Conservation (phyloP, 2,113 vertebrate species). For the Epinephelus fuscoguttatus region DNA sequence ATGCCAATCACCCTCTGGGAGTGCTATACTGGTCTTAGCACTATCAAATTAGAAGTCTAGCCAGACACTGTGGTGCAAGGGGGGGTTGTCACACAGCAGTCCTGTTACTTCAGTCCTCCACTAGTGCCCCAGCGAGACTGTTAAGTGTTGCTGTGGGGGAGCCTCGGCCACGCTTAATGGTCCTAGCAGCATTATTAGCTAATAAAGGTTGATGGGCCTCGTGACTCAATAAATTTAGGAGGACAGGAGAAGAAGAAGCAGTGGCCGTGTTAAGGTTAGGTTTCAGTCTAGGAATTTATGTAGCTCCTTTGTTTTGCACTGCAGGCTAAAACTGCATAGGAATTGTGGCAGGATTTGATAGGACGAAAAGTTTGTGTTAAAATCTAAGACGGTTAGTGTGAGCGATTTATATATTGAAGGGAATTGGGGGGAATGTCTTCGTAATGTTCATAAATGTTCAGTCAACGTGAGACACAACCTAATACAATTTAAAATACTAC, state of each 20-base stretch:
- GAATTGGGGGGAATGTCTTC: too few relatives aligned
- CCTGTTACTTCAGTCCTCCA: conserved; percentile 61
- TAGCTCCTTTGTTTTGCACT: conserved; percentile 17
- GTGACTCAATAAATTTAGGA: conserved; percentile 69
- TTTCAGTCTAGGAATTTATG: conserved; percentile 34
- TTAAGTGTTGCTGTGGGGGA: conserved; percentile 72
- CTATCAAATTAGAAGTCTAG: conserved; percentile 68
- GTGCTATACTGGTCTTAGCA: conserved; percentile 36
- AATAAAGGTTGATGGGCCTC: conserved; percentile 81
- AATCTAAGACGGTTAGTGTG: neutral
- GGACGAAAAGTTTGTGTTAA: neutral
- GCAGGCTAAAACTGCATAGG: neutral
- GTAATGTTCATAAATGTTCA: too few relatives aligned
- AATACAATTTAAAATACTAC: too few relatives aligned
- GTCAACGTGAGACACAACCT: too few relatives aligned
- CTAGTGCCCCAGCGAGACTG: conserved; percentile 57
- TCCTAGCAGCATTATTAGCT: conserved; percentile 81
- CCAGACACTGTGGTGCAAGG: conserved; percentile 55
- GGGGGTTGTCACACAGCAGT: conserved; percentile 59
- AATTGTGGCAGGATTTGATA: neutral
- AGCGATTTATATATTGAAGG: too few relatives aligned
- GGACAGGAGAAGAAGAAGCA: conserved; percentile 44
- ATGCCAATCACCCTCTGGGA: conserved; percentile 27
- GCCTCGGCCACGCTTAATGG: conserved; percentile 73
- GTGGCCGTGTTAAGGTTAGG: conserved; percentile 40